Evolutionary conservation across 2,888 invertebrate species (phyloP).

Genomic region (Himalopsyche tibetana): DNA sequence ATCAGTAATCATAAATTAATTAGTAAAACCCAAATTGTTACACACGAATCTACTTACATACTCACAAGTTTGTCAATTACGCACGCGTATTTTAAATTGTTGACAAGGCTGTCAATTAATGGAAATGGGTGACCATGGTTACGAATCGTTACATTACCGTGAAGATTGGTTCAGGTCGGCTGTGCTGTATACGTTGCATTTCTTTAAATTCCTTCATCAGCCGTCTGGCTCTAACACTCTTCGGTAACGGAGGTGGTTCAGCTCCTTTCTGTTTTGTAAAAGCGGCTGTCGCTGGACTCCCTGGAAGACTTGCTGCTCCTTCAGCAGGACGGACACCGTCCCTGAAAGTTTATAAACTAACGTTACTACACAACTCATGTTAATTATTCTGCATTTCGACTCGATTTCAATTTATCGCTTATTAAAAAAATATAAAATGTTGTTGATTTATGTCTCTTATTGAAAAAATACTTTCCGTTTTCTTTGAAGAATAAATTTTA

Average conservation of each 20-base stretch:
- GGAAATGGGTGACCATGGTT: neutral
- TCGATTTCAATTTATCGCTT: neutral
- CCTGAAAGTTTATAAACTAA: conserved; percentile 68
- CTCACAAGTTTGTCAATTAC: too few species aligned
- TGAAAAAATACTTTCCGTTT: too few species aligned
- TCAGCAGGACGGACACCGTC: conserved; percentile 76
- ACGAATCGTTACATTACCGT: conserved; percentile 74
- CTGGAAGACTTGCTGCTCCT: conserved; percentile 73
- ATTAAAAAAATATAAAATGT: too few species aligned
- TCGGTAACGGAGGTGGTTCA: conserved; percentile 73
- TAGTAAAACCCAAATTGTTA: too few species aligned
- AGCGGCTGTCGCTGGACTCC: conserved; percentile 75
- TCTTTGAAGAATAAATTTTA: too few species aligned
- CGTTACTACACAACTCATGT: neutral
- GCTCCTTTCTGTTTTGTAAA: conserved; percentile 73
- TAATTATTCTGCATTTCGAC: neutral
- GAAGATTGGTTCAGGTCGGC: conserved; percentile 84
- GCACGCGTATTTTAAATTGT: too few species aligned
- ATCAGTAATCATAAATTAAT: too few species aligned
- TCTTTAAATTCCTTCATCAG: conserved; percentile 92
- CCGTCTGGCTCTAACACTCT: conserved; percentile 82
- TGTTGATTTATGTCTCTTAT: too few species aligned
- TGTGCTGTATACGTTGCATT: conserved; percentile 84
- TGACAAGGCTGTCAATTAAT: too few species aligned
- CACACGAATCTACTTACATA: too few species aligned